These are phyloP conservation scores for Dusona sp. DNA, from an alignment of 2,888 invertebrate species.

Conservation along the genomic window DNA sequence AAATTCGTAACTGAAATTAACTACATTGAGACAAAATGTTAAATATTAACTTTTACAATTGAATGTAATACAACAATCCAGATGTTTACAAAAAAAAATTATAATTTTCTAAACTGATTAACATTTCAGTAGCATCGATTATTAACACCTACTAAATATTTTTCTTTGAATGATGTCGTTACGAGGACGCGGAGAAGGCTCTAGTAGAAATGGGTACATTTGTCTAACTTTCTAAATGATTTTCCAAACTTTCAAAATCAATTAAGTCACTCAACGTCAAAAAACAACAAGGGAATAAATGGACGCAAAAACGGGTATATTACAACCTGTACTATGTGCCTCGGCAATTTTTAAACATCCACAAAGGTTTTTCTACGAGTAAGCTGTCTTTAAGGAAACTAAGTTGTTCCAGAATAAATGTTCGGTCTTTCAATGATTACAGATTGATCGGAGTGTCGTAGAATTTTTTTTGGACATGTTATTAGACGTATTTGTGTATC, in stretches of 20 bases:
- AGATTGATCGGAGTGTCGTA: not conserved
- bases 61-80: not conserved
- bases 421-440: not conserved
- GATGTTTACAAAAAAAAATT: not conserved
- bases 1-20: too few relatives aligned
- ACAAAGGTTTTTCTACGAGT: not conserved
- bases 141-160: not conserved
- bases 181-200: not conserved
- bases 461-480: not conserved
- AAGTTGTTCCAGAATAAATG: not conserved
- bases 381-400: not conserved
- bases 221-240: not conserved
- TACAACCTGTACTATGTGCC: not conserved
- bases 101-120: not conserved
- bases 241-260: conserved; percentile 6
- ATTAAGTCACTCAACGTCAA: not conserved
- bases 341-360: not conserved
- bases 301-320: not conserved
- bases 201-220: not conserved
- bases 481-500: too few relatives aligned
- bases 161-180: not conserved
- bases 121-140: not conserved
- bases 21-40: too few relatives aligned
- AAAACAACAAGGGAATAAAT: not conserved
- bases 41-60: too few relatives aligned